phyloP scores from a whole-genome alignment of 2,797 vertebrate genomes.

The Malacoctenus gilli region DNA sequence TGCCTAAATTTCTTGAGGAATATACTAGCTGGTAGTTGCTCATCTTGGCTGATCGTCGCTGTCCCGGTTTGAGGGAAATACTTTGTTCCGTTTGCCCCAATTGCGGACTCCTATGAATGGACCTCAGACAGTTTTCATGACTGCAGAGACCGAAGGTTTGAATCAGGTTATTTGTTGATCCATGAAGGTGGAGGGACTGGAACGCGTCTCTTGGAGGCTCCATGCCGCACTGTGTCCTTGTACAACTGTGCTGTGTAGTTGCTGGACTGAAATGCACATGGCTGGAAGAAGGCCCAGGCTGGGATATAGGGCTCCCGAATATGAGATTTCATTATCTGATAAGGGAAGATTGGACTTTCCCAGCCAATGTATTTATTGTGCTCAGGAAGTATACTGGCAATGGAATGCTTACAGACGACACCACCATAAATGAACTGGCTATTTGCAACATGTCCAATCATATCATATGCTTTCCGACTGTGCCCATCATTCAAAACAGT shows the following conservation, averaged over 20 bases:
- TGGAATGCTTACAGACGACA: conserved; percentile 35
- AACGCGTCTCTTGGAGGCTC: conserved; percentile 36
- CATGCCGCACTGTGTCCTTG: conserved; percentile 25
- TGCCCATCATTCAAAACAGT: conserved; percentile 16
- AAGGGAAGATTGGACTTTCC: conserved; percentile 57
- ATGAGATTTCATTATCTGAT: conserved; percentile 78
- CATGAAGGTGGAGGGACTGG: too few species aligned
- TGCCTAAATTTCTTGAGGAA: too few species aligned
- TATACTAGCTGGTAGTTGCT: too few species aligned
- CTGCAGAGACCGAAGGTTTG: too few species aligned
- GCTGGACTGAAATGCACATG: conserved; percentile 41
- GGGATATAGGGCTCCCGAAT: conserved; percentile 49
- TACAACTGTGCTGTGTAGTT: conserved; percentile 33
- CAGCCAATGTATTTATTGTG: conserved; percentile 65
- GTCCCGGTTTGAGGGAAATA: too few species aligned
- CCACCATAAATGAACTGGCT: conserved; percentile 26
- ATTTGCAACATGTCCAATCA: conserved; percentile 31
- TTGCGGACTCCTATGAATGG: too few species aligned
- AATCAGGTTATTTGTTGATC: too few species aligned
- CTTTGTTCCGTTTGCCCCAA: too few species aligned
- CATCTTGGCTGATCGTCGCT: too few species aligned
- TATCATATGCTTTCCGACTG: conserved; percentile 14
- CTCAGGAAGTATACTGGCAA: conserved; percentile 55
- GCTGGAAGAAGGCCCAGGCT: conserved; percentile 42
- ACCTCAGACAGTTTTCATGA: too few species aligned